Conservation (phyloP, 2,888 invertebrate species). For the Gonocerus acuteangulatus region DNA sequence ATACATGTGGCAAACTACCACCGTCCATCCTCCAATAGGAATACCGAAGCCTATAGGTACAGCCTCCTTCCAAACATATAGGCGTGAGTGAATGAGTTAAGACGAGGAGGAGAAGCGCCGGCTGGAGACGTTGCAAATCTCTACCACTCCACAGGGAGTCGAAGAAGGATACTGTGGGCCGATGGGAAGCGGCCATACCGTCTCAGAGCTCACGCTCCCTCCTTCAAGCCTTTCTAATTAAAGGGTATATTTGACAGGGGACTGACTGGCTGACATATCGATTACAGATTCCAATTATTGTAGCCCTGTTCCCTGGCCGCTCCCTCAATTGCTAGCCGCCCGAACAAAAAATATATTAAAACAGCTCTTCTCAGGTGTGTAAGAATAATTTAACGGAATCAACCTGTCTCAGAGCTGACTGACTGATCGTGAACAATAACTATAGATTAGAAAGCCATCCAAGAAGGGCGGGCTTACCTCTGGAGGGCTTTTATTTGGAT, state of each 20-base stretch:
- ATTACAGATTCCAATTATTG: conserved; percentile 36
- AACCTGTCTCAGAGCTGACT: conserved; percentile 18
- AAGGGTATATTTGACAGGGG: conserved; percentile 34
- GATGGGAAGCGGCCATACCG: conserved; percentile 1
- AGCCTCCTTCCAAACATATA: no score
- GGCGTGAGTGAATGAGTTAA: no score
- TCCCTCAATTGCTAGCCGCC: conserved; percentile 15
- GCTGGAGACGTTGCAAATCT: no score
- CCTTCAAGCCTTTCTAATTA: conserved; percentile 31
- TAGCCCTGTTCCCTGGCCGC: conserved; percentile 12
- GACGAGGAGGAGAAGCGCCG: no score
- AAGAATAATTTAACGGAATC: conserved; percentile 20
- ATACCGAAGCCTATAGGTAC: no score
- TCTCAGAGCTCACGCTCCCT: conserved; percentile 5
- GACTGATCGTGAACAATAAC: conserved; percentile 19
- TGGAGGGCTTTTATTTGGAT: not conserved
- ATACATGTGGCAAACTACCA: no score
- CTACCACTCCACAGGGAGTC: no score
- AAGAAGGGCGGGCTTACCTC: not conserved
- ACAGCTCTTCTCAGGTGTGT: conserved; percentile 12
- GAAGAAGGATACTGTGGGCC: no score
- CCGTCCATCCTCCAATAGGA: no score
- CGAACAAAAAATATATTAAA: conserved; percentile 22
- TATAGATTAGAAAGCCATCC: conserved; percentile 16
- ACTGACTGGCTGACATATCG: conserved; percentile 34